Conservation (phyloP, 2,888 invertebrate species). For the Corythucha ciliata region DNA sequence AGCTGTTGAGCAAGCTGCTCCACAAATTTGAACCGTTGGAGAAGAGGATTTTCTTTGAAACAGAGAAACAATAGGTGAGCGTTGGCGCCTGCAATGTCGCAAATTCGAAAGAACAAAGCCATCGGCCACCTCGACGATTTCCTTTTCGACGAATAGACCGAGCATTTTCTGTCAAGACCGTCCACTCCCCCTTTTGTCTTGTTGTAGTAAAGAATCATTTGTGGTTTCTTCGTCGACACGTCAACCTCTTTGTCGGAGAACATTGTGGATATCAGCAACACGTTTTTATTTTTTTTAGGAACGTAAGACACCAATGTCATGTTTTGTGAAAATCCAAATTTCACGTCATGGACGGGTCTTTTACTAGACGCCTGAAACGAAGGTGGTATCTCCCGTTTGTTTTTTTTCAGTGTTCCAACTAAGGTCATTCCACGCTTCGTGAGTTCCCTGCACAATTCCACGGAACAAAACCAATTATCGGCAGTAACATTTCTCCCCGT, state of each 20-base stretch:
- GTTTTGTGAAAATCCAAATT: conserved; percentile 25
- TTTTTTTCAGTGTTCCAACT: conserved; percentile 22
- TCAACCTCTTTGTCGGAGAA: conserved; percentile 9
- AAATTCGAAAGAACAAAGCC: conserved; percentile 27
- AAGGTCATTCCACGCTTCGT: conserved; percentile 19
- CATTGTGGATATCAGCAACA: conserved; percentile 26
- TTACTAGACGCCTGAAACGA: conserved; percentile 20
- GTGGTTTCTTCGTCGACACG: not conserved
- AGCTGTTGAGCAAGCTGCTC: not conserved
- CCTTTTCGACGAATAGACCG: conserved; percentile 23
- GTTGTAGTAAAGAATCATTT: conserved; percentile 5
- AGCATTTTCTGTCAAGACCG: conserved; percentile 3
- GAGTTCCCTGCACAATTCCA: conserved; percentile 34
- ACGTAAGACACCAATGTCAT: conserved; percentile 27
- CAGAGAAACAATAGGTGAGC: no score
- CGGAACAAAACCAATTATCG: conserved; percentile 39
- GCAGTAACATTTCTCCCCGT: conserved; percentile 38
- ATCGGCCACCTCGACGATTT: conserved; percentile 28
- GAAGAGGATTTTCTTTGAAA: not conserved
- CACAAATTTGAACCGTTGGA: not conserved
- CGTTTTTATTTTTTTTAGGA: conserved; percentile 25
- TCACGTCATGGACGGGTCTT: conserved; percentile 5
- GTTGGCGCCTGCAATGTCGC: no score
- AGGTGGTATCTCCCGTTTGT: conserved; percentile 26
- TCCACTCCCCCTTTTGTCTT: conserved; percentile 8